Conservation (phyloP, 1,140 invertebrate genomes). For the Gerris buenoi region DNA sequence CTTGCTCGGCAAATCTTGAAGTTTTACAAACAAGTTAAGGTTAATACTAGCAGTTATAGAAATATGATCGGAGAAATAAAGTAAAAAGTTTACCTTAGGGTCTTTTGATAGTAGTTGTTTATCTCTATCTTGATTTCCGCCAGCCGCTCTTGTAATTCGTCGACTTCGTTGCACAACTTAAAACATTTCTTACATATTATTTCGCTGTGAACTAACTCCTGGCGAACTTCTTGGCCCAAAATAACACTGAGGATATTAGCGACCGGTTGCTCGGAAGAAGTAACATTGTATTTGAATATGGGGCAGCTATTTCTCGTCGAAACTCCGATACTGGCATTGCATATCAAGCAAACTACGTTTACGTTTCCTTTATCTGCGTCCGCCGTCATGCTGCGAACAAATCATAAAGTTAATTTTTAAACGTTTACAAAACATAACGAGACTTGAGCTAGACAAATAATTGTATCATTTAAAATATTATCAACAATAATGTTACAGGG, state of each 20-base stretch:
- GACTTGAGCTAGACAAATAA: background rate
- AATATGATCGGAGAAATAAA: too few species aligned
- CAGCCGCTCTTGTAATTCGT: slow-evolving; percentile 38
- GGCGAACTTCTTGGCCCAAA: slow-evolving; percentile 33
- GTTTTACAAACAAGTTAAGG: too few species aligned
- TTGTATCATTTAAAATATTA: background rate
- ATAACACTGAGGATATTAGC: slow-evolving; percentile 33
- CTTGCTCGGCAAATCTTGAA: too few species aligned
- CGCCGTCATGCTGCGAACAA: background rate
- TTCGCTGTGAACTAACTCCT: slow-evolving; percentile 34
- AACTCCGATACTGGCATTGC: slow-evolving; percentile 36
- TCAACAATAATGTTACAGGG: too few species aligned
- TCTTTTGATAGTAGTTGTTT: slow-evolving; percentile 31
- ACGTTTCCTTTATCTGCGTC: slow-evolving; percentile 7
- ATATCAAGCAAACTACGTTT: slow-evolving; percentile 35
- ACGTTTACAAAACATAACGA: background rate
- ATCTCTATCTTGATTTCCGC: slow-evolving; percentile 34
- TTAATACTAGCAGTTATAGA: too few species aligned
- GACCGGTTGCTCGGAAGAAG: slow-evolving; percentile 32
- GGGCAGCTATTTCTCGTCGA: slow-evolving; percentile 36
- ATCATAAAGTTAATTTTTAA: background rate
- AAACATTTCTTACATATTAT: slow-evolving; percentile 48
- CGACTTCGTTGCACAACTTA: slow-evolving; percentile 42
- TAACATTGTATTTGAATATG: slow-evolving; percentile 33
- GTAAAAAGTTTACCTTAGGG: slow-evolving; percentile 30